phyloP scores from a whole-genome alignment of 2,888 invertebrate species.

The Macrophya annulata region DNA sequence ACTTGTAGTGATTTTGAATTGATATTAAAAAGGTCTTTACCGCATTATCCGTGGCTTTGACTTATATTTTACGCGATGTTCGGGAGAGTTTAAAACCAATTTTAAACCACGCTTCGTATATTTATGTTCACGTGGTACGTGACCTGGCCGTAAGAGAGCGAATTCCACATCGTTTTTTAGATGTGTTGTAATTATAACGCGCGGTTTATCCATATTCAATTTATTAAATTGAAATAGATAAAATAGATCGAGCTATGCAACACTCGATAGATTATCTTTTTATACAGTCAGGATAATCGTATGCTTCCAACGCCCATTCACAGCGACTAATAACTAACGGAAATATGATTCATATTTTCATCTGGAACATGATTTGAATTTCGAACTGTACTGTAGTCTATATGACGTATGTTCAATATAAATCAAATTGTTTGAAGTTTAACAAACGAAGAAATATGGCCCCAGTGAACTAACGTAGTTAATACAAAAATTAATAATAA shows the following conservation, averaged over 20 bases:
- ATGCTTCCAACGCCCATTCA: conserved; percentile 11
- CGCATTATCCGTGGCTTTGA: not conserved
- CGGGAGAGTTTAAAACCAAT: not conserved
- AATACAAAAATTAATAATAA: conserved; percentile 6
- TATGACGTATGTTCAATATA: not conserved
- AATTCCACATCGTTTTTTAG: not conserved
- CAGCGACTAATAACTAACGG: not conserved
- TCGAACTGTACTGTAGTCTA: conserved; percentile 3
- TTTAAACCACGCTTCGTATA: not conserved
- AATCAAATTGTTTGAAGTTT: not conserved
- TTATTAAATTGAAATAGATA: not conserved
- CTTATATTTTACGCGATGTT: not conserved
- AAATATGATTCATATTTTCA: not conserved
- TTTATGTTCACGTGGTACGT: not conserved
- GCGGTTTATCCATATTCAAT: not conserved
- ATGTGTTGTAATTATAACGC: not conserved
- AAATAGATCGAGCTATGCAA: not conserved
- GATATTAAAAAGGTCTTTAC: not conserved
- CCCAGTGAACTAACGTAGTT: not conserved
- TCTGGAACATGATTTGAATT: conserved; percentile 1
- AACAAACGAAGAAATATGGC: conserved; percentile 9
- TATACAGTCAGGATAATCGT: not conserved
- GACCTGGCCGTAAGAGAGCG: conserved; percentile 26
- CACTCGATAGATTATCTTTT: not conserved
- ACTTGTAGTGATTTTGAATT: not conserved